phyloP scores from a whole-genome alignment of 2,797 vertebrate genomes.

The Argya squamiceps region DNA sequence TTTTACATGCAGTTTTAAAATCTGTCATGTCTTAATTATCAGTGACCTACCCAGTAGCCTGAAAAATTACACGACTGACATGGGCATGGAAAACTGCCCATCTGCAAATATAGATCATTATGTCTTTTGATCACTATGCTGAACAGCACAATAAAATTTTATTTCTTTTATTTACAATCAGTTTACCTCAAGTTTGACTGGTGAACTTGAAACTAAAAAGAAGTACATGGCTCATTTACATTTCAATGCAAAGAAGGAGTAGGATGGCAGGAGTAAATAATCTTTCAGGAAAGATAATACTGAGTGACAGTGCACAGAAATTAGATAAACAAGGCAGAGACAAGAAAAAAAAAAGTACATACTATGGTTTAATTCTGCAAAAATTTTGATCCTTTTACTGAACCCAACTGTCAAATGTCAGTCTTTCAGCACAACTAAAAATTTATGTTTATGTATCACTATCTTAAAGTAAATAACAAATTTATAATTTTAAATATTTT shows the following conservation, averaged over 20 bases:
- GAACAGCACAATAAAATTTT: not conserved
- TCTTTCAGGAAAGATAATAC: not conserved
- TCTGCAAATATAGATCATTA: not conserved
- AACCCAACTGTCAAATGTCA: not conserved
- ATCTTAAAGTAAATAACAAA: not conserved
- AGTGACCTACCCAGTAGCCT: not conserved
- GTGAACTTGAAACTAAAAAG: slow-evolving; percentile 28
- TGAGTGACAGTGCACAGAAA: not conserved
- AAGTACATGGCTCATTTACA: slow-evolving; percentile 1
- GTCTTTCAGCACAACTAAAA: not conserved
- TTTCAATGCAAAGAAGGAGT: not conserved
- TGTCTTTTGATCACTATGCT: not conserved
- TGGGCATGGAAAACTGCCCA: not conserved
- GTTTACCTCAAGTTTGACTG: not conserved
- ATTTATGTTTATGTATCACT: not conserved
- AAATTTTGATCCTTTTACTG: not conserved
- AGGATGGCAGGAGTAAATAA: not conserved
- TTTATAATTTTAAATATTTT: not conserved
- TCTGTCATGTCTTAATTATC: not conserved
- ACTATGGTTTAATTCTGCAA: not conserved
- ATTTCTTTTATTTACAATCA: not conserved
- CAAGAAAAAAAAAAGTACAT: not conserved
- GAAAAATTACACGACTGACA: not conserved
- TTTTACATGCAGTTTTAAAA: not conserved
- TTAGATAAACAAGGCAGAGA: not conserved